Base-by-base conservation (phyloP, 2,888 invertebrate species). In the Abscondita cerata region DNA sequence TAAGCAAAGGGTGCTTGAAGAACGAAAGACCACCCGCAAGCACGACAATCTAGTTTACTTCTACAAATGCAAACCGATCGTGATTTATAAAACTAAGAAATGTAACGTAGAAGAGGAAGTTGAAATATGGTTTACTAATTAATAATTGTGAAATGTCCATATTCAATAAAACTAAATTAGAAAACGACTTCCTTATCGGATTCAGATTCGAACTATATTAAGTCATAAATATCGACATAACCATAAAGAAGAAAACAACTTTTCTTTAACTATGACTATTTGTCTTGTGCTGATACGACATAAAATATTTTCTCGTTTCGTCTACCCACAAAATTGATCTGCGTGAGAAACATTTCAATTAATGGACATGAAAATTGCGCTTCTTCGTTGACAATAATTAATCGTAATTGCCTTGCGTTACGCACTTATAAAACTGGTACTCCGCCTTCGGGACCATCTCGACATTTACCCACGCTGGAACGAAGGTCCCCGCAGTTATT, bases 21-120 rank as follows among this genome's bases (percentile, higher is more conserved):
- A 52, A 52, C 36, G 53, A 40, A 38, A 59, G 52, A 53, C 59
- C 59, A 59, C 59, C 52, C 59, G 53, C 59, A 34, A 48, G 31
- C 31, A 48, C 25, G 48, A 44, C 44, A 44, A 44, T 19, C 19
- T 13, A 19, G 5, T 36, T 36, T 36, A 12, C 12, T 9, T 11
- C 2, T n/a, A 36, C 12, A 36, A 16, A 19, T 44, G 18, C 44
- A 18, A 18, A 19, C 18, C 18, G 18, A 18, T 44, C 18, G 44
- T 44, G 44, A 44, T 18, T 18, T 44, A n/a, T n/a, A 44, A 44
- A 18, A 18, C 18, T 11, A 44, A 16, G 18, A 44, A 44, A 44
- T 44, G 6, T 18, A n/a, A 4, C 2, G 25, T 25, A 4, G 16
- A 44, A 11, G 11, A 44, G 16, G 44, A 44, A 18, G 44, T 18